These are phyloP conservation scores for Caenorhabditis brenneri DNA, from an alignment of 1,140 invertebrate genomes.

Conservation along the genomic window DNA sequence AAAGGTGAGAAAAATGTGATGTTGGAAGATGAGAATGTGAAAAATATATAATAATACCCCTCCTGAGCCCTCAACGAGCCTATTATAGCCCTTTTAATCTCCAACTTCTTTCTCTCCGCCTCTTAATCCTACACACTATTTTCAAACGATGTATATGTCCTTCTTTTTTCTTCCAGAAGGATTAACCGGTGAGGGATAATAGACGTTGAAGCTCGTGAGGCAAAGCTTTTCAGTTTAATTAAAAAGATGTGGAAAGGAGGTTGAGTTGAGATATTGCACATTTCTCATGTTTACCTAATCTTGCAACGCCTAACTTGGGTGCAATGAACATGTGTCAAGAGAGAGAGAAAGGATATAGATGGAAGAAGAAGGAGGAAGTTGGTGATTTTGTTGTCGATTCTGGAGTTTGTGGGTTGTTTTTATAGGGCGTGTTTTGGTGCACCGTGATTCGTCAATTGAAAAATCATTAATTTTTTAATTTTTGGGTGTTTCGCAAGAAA, in stretches of 20 bases:
- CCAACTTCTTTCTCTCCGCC: neutral
- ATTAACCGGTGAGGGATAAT: slow-evolving; percentile 13
- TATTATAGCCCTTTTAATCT: slow-evolving; percentile 9
- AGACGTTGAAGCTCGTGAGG: neutral
- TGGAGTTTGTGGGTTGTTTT: too few relatives aligned
- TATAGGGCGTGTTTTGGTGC: too few relatives aligned
- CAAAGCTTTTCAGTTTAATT: neutral
- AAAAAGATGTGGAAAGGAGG: neutral
- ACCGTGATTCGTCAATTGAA: too few relatives aligned
- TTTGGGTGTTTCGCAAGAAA: too few relatives aligned
- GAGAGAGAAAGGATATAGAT: too few relatives aligned
- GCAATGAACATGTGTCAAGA: neutral
- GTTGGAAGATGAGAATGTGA: neutral
- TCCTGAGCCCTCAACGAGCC: neutral
- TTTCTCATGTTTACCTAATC: neutral
- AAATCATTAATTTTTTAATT: too few relatives aligned
- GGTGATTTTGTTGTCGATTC: too few relatives aligned
- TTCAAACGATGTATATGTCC: neutral
- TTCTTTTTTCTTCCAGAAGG: neutral
- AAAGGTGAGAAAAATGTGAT: neutral
- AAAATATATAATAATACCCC: neutral
- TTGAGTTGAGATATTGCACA: neutral
- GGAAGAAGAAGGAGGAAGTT: too few relatives aligned
- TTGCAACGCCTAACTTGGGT: neutral
- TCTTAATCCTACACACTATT: neutral